Evolutionary conservation across 2,888 invertebrate species (phyloP).

Genomic region (Dichetophora obliterata): DNA sequence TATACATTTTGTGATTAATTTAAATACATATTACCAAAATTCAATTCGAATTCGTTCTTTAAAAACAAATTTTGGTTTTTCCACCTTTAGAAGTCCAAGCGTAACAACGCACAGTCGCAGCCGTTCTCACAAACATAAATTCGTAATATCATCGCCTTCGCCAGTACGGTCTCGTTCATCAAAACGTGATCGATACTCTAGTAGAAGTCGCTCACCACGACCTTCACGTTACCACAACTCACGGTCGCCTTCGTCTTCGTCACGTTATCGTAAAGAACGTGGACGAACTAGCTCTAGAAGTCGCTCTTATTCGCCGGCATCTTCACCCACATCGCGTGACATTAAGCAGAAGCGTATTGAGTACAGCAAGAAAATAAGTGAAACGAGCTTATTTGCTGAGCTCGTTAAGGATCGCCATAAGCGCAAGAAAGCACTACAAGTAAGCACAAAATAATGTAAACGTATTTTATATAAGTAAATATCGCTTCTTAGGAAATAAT

Average conservation of each 20-base stretch:
- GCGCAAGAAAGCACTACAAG: slow-evolving; percentile 79
- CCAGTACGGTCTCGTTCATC: slow-evolving; percentile 71
- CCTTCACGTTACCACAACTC: slow-evolving; percentile 64
- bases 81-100: slow-evolving; percentile 61
- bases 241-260: slow-evolving; percentile 66
- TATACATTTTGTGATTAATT: too few relatives aligned
- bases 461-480: not conserved
- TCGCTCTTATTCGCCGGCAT: slow-evolving; percentile 67
- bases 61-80: not conserved
- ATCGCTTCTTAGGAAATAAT: slow-evolving; percentile 72
- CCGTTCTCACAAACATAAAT: slow-evolving; percentile 59
- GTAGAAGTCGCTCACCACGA: slow-evolving; percentile 63
- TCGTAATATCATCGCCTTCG: slow-evolving; percentile 60
- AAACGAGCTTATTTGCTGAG: slow-evolving; percentile 91
- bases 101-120: slow-evolving; percentile 50
- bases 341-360: slow-evolving; percentile 72
- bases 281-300: slow-evolving; percentile 54
- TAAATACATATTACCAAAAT: too few relatives aligned
- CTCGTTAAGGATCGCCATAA: slow-evolving; percentile 88
- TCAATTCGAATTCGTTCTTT: too few relatives aligned
- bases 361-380: slow-evolving; percentile 85
- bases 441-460: slow-evolving; percentile 42
- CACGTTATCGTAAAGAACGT: slow-evolving; percentile 51
- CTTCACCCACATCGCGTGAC: slow-evolving; percentile 66
- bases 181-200: slow-evolving; percentile 64